Evolutionary conservation across 1,140 invertebrate species (phyloP), one percentile per base, ranked within the genome.

Genomic region (Alviniconcha marisindica): DNA sequence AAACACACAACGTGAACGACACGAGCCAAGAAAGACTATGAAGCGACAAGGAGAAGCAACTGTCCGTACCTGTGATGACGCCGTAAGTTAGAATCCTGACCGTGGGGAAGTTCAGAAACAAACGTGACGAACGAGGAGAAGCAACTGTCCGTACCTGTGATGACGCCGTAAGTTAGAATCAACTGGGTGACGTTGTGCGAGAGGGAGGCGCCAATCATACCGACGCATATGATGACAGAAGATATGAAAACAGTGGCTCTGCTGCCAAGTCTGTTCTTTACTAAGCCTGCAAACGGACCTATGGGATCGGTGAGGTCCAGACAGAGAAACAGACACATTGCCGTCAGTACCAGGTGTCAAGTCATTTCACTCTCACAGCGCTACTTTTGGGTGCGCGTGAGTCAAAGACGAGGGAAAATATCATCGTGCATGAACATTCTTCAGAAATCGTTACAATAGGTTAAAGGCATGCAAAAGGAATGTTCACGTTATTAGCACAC

Each of bases 41-140:
- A n/a, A n/a, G n/a, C n/a, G n/a, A 24, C n/a, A 4, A 4, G 24
- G 24, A 24, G 18, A 60, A 24, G 24, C 4, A 5, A 14, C 31
- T 14, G 63, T 36, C 33, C 91, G 94, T 92, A 96, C 97, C 97
- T 4, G 97, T 95, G 83, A 97, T 94, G 5, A 97, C 94, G 1
- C 97, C 96, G 88, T 97, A 97, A 0, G 97, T 97, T 77, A 98
- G 91, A 86, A 96, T 96, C 40, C n/a, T n/a, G n/a, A n/a, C n/a
- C n/a, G 10, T 51, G 48, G 48, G 48, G 10, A 51, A 51, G 7
- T 7, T 24, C 56, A 60, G 3, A 24, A 12, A 60, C n/a, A 24
- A 4, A 60, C 4, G 24, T 12, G 4, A 28, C 15, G 24, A 7
- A 24, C n/a, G 4, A 4, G 24, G 24, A 24, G 18, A 60, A 24